Percentiles rank a stretch among this genome's conserved stretches.
Evolutionary conservation across 2,113 vertebrate species (phyloP).

Genomic region (Pao palembangensis): DNA sequence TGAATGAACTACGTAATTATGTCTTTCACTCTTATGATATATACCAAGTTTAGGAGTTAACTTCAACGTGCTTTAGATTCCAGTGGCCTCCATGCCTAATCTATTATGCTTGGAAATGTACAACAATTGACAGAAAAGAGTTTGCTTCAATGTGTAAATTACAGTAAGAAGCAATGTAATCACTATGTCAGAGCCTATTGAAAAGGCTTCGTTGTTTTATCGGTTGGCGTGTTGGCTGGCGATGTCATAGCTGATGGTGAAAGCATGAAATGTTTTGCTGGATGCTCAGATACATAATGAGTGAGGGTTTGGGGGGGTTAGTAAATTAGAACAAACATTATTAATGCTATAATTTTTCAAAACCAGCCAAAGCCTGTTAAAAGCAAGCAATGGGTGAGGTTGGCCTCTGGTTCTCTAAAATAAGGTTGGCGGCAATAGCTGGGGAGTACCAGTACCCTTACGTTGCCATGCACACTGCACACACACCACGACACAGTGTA

Average conservation of each 20-base stretch:
- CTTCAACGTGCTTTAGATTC: constrained; percentile 56
- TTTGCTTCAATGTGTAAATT: constrained; percentile 57
- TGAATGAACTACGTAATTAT: constrained; percentile 60
- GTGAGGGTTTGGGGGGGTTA: constrained; percentile 42
- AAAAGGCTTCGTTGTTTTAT: constrained; percentile 38
- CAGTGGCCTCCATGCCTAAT: constrained; percentile 52
- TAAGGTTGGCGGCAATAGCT: constrained; percentile 60
- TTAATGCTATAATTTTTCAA: constrained; percentile 52
- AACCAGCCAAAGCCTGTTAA: constrained; percentile 71
- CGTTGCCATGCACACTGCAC: constrained; percentile 59
- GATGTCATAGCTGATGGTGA: constrained; percentile 19
- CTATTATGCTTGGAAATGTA: constrained; percentile 67
- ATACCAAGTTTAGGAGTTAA: constrained; percentile 58
- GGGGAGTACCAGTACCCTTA: constrained; percentile 45
- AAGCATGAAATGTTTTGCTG: constrained; percentile 49
- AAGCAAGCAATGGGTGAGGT: constrained; percentile 53
- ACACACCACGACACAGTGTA: constrained; percentile 53
- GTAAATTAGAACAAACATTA: constrained; percentile 64
- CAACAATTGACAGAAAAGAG: constrained; percentile 56
- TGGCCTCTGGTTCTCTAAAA: constrained; percentile 59
- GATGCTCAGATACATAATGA: constrained; percentile 50
- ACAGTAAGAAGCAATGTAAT: constrained; percentile 56
- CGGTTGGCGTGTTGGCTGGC: constrained; percentile 33
- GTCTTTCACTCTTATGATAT: constrained; percentile 61
- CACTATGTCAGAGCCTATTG: constrained; percentile 51